phyloP scores from a whole-genome alignment of 2,888 invertebrate genomes.

The Pterobdella sp. region DNA sequence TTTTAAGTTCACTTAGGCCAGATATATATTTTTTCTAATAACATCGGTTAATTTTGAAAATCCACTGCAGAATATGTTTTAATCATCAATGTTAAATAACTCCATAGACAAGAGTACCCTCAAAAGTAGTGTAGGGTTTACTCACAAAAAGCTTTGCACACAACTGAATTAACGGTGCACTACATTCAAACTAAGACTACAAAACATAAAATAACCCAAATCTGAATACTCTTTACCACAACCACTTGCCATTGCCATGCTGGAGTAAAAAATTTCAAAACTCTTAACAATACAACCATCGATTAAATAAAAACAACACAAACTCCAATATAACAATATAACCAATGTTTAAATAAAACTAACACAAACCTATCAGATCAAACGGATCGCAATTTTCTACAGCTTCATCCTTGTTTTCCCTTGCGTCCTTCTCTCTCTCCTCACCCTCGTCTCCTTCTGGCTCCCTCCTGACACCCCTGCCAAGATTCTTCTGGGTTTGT shows the following conservation, averaged over 20 bases:
- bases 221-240: not conserved
- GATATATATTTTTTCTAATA: too few species aligned
- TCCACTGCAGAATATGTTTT: too few species aligned
- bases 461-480: slow-evolving; percentile 52
- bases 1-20: too few species aligned
- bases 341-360: not conserved
- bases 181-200: not conserved
- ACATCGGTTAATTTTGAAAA: too few species aligned
- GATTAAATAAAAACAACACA: not conserved
- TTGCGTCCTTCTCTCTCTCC: slow-evolving; percentile 50
- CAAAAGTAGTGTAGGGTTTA: too few species aligned
- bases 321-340: not conserved
- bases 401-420: slow-evolving; percentile 51
- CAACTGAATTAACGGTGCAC: too few species aligned
- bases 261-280: too few species aligned
- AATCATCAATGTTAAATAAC: too few species aligned
- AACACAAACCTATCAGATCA: not conserved
- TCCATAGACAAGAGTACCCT: too few species aligned
- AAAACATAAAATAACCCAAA: not conserved
- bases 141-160: too few species aligned
- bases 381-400: slow-evolving; percentile 40
- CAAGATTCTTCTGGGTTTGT: slow-evolving; percentile 50
- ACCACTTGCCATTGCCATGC: not conserved
- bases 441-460: slow-evolving; percentile 52
- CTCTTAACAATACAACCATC: too few species aligned